phyloP scores from a whole-genome alignment of 92 coral and sea anemone genomes.

The Ricordea florida region DNA sequence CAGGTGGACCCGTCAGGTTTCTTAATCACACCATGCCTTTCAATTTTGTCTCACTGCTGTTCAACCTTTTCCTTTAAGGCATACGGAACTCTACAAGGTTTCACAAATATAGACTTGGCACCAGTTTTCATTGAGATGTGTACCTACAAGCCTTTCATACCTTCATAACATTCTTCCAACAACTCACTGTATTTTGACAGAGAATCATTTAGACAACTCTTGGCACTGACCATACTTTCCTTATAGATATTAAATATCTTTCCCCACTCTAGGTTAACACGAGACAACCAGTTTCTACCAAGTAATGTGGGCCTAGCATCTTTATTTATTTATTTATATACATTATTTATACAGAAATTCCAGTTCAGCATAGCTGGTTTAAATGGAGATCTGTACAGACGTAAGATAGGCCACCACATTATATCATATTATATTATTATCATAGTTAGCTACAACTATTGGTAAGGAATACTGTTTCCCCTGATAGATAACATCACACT shows the following conservation, averaged over 20 bases:
- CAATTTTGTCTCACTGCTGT: constrained; percentile 4
- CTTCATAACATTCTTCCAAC: constrained; percentile 37
- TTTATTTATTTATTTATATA: no score
- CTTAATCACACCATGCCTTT: constrained; percentile 11
- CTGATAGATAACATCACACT: constrained; percentile 27
- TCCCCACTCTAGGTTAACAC: constrained; percentile 20
- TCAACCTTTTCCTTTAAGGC: constrained; percentile 1
- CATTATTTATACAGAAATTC: no score
- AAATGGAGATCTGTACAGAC: no score
- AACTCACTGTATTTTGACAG: not conserved
- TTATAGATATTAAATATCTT: constrained; percentile 10
- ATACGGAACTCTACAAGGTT: constrained; percentile 10
- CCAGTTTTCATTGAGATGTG: constrained; percentile 3
- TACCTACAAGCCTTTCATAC: constrained; percentile 40
- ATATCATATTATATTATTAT: no score
- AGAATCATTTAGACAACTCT: not conserved
- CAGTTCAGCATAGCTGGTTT: no score
- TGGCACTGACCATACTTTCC: not conserved
- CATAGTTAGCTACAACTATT: constrained; percentile 26
- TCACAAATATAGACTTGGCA: not conserved
- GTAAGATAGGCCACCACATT: no score
- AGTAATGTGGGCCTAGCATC: constrained; percentile 43
- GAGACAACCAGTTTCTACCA: constrained; percentile 26
- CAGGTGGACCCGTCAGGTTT: constrained; percentile 17
- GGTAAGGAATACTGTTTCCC: constrained; percentile 30